These are phyloP conservation scores for Lucinisca nassula DNA, from an alignment of 2,888 invertebrate species.

Conservation along the genomic window DNA sequence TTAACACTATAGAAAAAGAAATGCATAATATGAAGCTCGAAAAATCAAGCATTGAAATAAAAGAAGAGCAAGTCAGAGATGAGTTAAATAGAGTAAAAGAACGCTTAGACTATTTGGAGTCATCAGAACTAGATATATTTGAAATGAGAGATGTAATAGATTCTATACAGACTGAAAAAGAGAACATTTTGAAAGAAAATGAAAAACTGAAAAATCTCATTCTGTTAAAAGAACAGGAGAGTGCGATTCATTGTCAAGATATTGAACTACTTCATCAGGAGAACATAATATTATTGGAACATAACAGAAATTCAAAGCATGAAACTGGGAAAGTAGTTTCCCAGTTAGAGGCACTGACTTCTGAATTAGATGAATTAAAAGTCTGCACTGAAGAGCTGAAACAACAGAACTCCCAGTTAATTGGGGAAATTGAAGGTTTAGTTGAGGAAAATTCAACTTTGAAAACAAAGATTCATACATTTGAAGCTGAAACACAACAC, in stretches of 20 bases:
- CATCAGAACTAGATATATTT: conserved; percentile 59
- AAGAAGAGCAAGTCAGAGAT: conserved; percentile 54
- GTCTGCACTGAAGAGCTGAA: conserved; percentile 36
- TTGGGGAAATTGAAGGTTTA: conserved; percentile 60
- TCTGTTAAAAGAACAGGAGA: conserved; percentile 47
- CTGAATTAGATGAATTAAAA: conserved; percentile 22
- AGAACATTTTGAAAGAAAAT: conserved; percentile 59
- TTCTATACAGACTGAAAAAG: conserved; percentile 60
- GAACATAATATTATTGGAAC: conserved; percentile 42
- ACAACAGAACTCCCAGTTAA: conserved; percentile 41
- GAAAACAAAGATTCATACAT: conserved; percentile 54
- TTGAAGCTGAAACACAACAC: conserved; percentile 60
- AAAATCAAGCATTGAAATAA: conserved; percentile 45
- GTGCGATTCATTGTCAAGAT: conserved; percentile 50
- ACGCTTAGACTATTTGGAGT: conserved; percentile 60
- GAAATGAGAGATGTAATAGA: conserved; percentile 67
- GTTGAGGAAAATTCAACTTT: conserved; percentile 60
- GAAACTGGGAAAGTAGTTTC: conserved; percentile 7
- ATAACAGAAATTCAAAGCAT: not conserved
- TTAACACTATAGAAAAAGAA: conserved; percentile 46
- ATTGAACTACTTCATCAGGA: conserved; percentile 56
- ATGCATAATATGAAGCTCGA: conserved; percentile 41
- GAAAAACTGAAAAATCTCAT: conserved; percentile 54
- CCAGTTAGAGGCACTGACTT: not conserved
- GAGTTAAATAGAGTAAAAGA: conserved; percentile 58